A percentile compares a stretch with the other conserved stretches of the same genome.
These are phyloP conservation scores for Mirza zaza DNA, from an alignment of 2,113 vertebrate genomes.

Conservation along the genomic window DNA sequence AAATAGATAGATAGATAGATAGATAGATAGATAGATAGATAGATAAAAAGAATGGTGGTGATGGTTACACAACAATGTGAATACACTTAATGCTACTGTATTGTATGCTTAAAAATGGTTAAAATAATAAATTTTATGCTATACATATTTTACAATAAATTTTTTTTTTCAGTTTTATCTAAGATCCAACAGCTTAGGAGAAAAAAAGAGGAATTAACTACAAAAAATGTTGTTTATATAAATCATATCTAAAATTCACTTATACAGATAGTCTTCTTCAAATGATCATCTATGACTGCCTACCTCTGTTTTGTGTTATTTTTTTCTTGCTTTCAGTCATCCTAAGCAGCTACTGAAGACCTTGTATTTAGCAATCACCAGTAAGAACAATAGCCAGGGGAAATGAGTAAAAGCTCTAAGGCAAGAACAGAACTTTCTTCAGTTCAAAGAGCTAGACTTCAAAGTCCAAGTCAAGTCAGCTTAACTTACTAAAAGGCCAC, in stretches of 20 bases:
- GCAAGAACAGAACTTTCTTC: not conserved
- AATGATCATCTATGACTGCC: not conserved
- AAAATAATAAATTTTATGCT: not conserved
- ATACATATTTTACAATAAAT: not conserved
- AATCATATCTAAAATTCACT: not conserved
- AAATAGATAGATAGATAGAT: too few species aligned
- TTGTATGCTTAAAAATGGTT: not conserved
- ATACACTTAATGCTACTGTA: not conserved
- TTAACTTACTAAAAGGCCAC: not conserved
- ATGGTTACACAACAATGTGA: not conserved
- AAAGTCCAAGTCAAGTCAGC: not conserved
- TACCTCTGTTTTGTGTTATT: not conserved
- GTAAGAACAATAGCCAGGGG: not conserved
- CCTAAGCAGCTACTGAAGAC: not conserved
- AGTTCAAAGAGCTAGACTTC: not conserved
- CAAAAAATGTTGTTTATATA: not conserved
- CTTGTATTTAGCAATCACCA: not conserved
- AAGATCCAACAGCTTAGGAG: not conserved
- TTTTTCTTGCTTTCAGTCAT: not conserved
- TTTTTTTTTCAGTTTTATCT: not conserved
- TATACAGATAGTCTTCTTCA: not conserved
- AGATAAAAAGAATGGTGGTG: too few species aligned
- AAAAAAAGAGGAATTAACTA: not conserved
- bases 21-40: too few species aligned
- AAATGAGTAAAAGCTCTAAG: not conserved